Base-by-base conservation (phyloP, 1,140 invertebrate genomes). In the Neelides sp. region DNA sequence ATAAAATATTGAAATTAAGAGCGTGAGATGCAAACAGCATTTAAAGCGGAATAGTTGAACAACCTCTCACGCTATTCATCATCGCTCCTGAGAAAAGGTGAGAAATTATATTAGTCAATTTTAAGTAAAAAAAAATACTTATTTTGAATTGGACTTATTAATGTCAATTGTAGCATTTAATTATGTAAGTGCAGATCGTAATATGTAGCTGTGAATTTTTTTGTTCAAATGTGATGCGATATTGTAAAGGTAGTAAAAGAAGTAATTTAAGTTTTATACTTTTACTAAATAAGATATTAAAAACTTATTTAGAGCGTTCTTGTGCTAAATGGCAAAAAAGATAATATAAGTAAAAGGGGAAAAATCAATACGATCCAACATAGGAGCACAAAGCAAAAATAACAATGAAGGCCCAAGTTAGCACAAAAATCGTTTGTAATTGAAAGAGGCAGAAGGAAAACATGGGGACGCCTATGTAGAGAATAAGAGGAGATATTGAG, bases 391-490 rank as follows among this genome's bases (percentile, higher is more conserved):
- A 50, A n/a, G 4, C n/a, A n/a, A n/a, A n/a, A n/a, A n/a, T n/a
- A n/a, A n/a, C n/a, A n/a, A n/a, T n/a, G n/a, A n/a, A n/a, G n/a
- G n/a, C n/a, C n/a, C n/a, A n/a, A n/a, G n/a, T n/a, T n/a, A n/a
- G n/a, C n/a, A n/a, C n/a, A n/a, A n/a, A n/a, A n/a, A n/a, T n/a
- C n/a, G n/a, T n/a, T n/a, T n/a, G n/a, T n/a, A 51, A 59, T 27
- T 52, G 50, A 44, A 56, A 59, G 19, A 59, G 24, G 17, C 50
- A 5, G 40, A 45, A 59, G 12, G 48, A 37, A 2, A 51, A 17
- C 27, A 55, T 28, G 34, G 57, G 57, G 28, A 51, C 47, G 54
- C 34, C 40, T 19, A 56, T 44, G 35, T 53, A 15, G 48, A 56
- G 30, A 46, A 53, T 50, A 42, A 54, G 39, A 34, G 50, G 34